Conservation (phyloP, 2,888 invertebrate species). For the Lasioglossum zephyrum region DNA sequence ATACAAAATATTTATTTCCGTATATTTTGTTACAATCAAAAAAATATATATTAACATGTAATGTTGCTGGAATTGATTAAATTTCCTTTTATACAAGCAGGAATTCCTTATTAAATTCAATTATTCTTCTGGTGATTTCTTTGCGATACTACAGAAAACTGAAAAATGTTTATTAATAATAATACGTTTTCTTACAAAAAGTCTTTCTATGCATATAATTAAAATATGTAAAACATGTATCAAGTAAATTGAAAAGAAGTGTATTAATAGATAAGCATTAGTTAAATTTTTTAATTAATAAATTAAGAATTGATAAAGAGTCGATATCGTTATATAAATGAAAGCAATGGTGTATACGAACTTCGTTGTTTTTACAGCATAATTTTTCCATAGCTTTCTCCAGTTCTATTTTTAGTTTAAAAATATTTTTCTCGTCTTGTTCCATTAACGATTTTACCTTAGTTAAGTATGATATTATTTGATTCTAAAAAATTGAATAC, state of each 20-base stretch:
- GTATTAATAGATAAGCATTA: conserved; percentile 10
- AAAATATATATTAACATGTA: conserved; percentile 8
- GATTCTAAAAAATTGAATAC: conserved; percentile 63
- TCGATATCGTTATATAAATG: conserved; percentile 8
- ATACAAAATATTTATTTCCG: conserved; percentile 45
- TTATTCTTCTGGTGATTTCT: conserved; percentile 64
- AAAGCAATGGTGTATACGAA: conserved; percentile 44
- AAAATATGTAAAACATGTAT: conserved; percentile 2
- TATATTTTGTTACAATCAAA: conserved; percentile 38
- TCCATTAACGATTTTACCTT: conserved; percentile 73
- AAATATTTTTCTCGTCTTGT: conserved; percentile 72
- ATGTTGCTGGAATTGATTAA: conserved; percentile 15
- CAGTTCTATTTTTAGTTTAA: conserved; percentile 71
- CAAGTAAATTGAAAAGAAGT: conserved; percentile 10
- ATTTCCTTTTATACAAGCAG: conserved; percentile 49
- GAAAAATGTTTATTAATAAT: conserved; percentile 70
- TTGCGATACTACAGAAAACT: conserved; percentile 65
- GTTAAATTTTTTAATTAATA: background rate
- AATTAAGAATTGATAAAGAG: background rate
- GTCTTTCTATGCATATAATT: background rate
- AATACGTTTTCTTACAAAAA: conserved; percentile 7
- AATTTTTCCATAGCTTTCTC: conserved; percentile 72
- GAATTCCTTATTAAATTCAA: conserved; percentile 58
- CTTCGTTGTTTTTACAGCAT: conserved; percentile 63
- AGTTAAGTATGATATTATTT: conserved; percentile 67